Conservation (phyloP, 2,888 invertebrate species). For the Ormia ochracea region DNA sequence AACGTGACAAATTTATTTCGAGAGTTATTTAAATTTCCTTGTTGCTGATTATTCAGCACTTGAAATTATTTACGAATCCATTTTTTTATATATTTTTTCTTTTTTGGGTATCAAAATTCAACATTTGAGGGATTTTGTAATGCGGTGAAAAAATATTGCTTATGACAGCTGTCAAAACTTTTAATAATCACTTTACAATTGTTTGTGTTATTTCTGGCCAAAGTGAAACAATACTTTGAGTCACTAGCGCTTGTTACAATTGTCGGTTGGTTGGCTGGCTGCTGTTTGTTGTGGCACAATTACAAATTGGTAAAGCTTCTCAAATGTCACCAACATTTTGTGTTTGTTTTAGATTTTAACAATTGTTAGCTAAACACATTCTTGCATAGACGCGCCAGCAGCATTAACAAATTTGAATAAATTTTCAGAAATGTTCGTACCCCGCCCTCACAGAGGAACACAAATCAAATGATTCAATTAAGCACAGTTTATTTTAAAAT, state of each 20-base stretch:
- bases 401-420: conserved; percentile 54
- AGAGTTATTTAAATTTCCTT: conserved; percentile 6
- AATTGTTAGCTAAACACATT: conserved; percentile 18
- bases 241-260: not conserved
- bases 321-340: conserved; percentile 62
- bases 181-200: conserved; percentile 60
- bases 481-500: conserved; percentile 61
- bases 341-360: conserved; percentile 36
- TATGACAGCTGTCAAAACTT: conserved; percentile 64
- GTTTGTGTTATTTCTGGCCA: conserved; percentile 43
- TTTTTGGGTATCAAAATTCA: not conserved
- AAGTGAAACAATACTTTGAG: conserved; percentile 47
- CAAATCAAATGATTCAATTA: conserved; percentile 60
- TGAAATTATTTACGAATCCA: conserved; percentile 23
- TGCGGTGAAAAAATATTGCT: conserved; percentile 50
- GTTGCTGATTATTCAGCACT: conserved; percentile 12
- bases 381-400: not conserved
- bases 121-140: conserved; percentile 16
- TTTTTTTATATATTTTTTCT: too few relatives aligned
- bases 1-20: not conserved
- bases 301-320: conserved; percentile 62
- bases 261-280: not conserved
- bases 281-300: conserved; percentile 21
- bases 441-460: not conserved
- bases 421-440: conserved; percentile 22